Conservation (phyloP, 2,113 vertebrate species). For the Cercocebus atys region DNA sequence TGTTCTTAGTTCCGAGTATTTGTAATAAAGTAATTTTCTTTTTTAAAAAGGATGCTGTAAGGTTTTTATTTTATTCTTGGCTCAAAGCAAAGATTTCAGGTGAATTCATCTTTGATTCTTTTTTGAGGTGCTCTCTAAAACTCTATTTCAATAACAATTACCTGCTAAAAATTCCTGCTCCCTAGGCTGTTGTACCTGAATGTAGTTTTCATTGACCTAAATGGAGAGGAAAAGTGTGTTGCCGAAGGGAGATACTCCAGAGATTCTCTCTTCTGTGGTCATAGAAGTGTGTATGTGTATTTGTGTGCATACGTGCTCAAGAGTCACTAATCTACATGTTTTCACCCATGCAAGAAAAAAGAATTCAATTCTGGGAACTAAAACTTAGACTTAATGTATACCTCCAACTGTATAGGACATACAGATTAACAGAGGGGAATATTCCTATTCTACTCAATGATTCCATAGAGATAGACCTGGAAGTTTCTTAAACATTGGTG, state of each 20-base stretch:
- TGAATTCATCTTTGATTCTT: conserved; percentile 55
- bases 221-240: conserved; percentile 39
- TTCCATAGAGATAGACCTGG: background rate
- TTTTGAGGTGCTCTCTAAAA: conserved; percentile 26
- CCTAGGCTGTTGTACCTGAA: background rate
- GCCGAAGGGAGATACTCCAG: background rate
- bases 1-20: conserved; percentile 48
- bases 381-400: background rate
- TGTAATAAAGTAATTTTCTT: background rate
- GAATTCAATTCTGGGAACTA: background rate
- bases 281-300: background rate
- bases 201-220: conserved; percentile 30
- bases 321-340: background rate
- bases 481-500: background rate
- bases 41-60: background rate
- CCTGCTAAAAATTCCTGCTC: conserved; percentile 48
- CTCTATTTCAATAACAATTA: conserved; percentile 42
- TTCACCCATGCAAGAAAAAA: background rate
- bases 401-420: background rate
- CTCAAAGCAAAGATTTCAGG: conserved; percentile 59
- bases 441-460: background rate
- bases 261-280: background rate
- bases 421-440: background rate
- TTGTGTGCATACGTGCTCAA: background rate
- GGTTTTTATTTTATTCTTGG: conserved; percentile 33